Base-by-base conservation (phyloP, 1,140 invertebrate genomes). In the Spodoptera litura region DNA sequence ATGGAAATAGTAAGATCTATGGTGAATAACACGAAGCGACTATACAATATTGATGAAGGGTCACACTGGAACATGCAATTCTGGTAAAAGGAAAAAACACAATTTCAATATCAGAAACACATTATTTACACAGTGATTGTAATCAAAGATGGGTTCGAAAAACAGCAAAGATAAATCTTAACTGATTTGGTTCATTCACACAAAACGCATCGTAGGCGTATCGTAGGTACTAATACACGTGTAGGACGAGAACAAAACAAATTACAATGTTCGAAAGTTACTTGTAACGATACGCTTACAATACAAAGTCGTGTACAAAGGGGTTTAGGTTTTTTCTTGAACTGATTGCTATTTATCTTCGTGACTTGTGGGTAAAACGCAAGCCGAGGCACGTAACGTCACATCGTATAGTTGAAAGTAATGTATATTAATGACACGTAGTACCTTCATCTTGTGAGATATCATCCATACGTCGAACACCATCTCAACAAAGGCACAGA, bases 401-500 rank as follows among this genome's bases (percentile, higher is more conserved):
- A 20, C 11, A 12, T 49, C 15, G 4, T 10, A 49, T 11, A 49
- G 15, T 49, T 38, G 49, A 66, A 20, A 20, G 62, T 66, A 49
- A 66, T 66, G 62, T 44, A 66, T 66, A 66, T 66, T 66, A 44
- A 66, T 66, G 38, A 15, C 38, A 49, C 11, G 15, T 49, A n/a
- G 38, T 66, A 94, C 94, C 90, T 95, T 93, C 72, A 92, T 86
- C 73, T 82, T 91, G 5, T 82, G 86, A 0, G 93, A 88, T n/a
- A 89, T 90, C 38, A 87, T 82, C 88, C 91, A 91, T 6, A 94
- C 88, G 55, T 93, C 89, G 38, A 92, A 79, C 1, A 89, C 81
- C 94, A 95, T 95, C 81, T 95, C 94, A 13, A 92, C 53, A 51
- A 94, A 89, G 13, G 94, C 94, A 38, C 91, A 92, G 35, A 94